These are phyloP conservation scores for Danio jaintianensis DNA, from an alignment of 2,797 vertebrate species.

Conservation along the genomic window DNA sequence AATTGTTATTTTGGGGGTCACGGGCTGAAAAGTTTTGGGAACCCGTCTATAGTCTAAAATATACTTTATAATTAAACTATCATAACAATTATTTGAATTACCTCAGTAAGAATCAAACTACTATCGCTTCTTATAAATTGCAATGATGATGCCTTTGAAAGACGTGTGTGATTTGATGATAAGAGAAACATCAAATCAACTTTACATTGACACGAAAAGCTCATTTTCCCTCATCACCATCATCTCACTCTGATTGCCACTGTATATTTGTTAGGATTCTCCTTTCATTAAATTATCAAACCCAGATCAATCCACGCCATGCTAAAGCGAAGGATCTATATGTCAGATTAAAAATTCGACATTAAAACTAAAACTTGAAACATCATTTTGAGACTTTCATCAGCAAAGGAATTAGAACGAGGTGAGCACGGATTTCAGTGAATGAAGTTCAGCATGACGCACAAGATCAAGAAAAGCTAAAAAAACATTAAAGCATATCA, in stretches of 20 bases:
- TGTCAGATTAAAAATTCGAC: constrained; percentile 50
- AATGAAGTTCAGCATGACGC: background rate
- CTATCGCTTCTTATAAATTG: constrained; percentile 7
- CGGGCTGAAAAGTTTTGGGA: too few relatives aligned
- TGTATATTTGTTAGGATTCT: constrained; percentile 41
- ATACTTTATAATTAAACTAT: too few relatives aligned
- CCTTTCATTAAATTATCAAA: constrained; percentile 48
- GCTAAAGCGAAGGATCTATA: constrained; percentile 36
- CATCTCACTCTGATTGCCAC: constrained; percentile 36
- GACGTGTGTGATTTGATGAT: constrained; percentile 16
- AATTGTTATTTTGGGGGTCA: too few relatives aligned
- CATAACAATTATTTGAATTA: too few relatives aligned
- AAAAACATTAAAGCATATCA: constrained; percentile 3
- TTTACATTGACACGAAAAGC: constrained; percentile 44
- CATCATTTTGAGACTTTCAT: background rate
- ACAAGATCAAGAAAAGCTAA: constrained; percentile 3
- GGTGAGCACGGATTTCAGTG: background rate
- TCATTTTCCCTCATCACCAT: constrained; percentile 28
- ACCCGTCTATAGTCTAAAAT: too few relatives aligned
- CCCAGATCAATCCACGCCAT: constrained; percentile 36
- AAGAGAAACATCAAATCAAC: constrained; percentile 6
- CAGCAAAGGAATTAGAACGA: background rate
- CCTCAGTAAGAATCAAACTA: too few relatives aligned
- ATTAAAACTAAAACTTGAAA: constrained; percentile 33
- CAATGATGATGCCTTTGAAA: constrained; percentile 22